Evolutionary conservation across 2,113 vertebrate species (phyloP), one percentile per base, ranked within the genome.

Genomic region (Ascaphus truei): DNA sequence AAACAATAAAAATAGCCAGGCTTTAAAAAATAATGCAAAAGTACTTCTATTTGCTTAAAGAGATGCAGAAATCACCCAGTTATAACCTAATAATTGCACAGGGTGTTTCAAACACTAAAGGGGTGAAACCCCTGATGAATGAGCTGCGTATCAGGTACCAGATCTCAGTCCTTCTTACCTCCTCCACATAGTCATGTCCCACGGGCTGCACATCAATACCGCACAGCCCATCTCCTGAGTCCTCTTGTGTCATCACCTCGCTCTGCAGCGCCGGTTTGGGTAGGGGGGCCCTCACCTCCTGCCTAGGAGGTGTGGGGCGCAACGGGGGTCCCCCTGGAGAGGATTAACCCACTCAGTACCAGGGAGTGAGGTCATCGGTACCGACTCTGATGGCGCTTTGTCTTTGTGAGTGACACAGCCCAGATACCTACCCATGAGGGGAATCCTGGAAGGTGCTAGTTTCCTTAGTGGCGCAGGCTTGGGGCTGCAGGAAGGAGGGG

Each of bases 141-240:
- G n/a, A n/a, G n/a, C n/a, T n/a, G n/a, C n/a, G n/a, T n/a, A n/a
- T n/a, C 7, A 34, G 33, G 33, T 34, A 5, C 33, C 7, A 7
- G 33, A 34, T 7, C 33, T 34, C 7, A 7, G 5, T 7, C 7
- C 10, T n/a, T 1, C 64, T 59, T 66, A 91, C 90, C 86, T 93
- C 90, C 73, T 92, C 89, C 12, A 91, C 80, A 0, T 83, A 89
- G 76, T 89, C 81, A 0, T 78, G 85, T 53, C 89, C 91, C 55
- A 88, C 87, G 0, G 88, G 85, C 29, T 89, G 85, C 1, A 82
- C 75, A n/a, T 87, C 86, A 26, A 37, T 58, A n/a, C 81, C 83
- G 23, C 73, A 79, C 0, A 78, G 36, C 56, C 59, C 56, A 18
- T 89, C 85, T 1, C 41, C 31, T 4, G 48, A 48, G 9, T 77